Conservation (phyloP, 2,888 invertebrate species). For the Dasypolia templi region DNA sequence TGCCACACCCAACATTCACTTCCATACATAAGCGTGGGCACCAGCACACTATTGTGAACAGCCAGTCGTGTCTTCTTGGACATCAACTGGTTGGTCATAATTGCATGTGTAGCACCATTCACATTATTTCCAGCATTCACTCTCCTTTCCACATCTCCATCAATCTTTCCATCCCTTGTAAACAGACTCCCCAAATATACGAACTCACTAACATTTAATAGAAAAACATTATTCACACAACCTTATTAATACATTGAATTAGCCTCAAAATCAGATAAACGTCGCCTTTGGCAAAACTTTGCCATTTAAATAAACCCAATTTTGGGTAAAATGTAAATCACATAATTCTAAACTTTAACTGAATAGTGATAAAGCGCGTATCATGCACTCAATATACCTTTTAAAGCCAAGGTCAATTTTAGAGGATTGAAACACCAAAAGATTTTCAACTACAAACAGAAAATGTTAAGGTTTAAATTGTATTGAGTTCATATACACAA, state of each 20-base stretch:
- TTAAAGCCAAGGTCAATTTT: conserved; percentile 18
- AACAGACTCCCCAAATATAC: no score
- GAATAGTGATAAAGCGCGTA: background rate
- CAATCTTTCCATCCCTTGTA: no score
- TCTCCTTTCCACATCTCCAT: no score
- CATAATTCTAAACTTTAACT: conserved; percentile 34
- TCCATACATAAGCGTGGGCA: no score
- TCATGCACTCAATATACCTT: background rate
- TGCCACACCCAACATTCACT: no score
- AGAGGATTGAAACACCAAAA: background rate
- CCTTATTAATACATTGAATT: conserved; percentile 29
- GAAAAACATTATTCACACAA: conserved; percentile 1
- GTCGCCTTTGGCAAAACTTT: conserved; percentile 17
- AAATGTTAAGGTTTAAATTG: background rate
- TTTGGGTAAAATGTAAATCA: background rate
- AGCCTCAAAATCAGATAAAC: conserved; percentile 24
- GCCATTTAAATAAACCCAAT: conserved; percentile 10
- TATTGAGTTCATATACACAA: background rate
- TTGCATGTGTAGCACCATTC: no score
- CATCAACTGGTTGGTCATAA: no score
- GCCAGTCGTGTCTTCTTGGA: no score
- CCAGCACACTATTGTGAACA: no score
- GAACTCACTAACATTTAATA: no score
- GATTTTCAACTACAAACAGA: background rate
- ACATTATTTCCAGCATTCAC: no score